phyloP scores from a whole-genome alignment of 2,888 invertebrate genomes.

The Agrilus cyanescens region DNA sequence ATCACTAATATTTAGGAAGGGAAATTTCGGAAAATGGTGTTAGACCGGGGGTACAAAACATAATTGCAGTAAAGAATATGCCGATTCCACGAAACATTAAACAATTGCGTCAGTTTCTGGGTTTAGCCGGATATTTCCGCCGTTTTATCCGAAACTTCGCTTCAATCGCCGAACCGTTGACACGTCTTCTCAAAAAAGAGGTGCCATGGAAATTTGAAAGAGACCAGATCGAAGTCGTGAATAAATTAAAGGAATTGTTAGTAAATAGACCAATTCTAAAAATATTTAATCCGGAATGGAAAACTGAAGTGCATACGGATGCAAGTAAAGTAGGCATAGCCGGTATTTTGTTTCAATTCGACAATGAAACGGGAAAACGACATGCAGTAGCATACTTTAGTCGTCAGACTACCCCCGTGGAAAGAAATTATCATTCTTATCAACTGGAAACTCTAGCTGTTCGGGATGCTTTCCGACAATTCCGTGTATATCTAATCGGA shows the following conservation, averaged over 20 bases:
- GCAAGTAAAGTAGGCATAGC: too few relatives aligned
- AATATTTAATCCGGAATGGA: conserved; percentile 3
- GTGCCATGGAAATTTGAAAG: conserved; percentile 2
- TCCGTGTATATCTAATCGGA: too few relatives aligned
- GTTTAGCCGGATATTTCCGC: conserved; percentile 1
- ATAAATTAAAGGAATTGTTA: conserved; percentile 1
- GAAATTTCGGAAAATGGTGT: too few relatives aligned
- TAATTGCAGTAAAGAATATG: too few relatives aligned
- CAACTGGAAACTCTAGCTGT: too few relatives aligned
- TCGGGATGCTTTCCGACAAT: too few relatives aligned
- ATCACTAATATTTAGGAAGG: too few relatives aligned
- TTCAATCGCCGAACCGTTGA: conserved; percentile 1
- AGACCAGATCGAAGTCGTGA: neutral
- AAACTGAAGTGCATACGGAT: conserved; percentile 7
- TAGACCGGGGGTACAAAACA: too few relatives aligned
- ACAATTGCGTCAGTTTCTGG: too few relatives aligned
- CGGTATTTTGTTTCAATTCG: conserved; percentile 4
- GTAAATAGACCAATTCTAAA: conserved; percentile 4
- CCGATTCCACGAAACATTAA: too few relatives aligned
- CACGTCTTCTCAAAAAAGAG: neutral
- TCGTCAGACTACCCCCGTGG: conserved; percentile 1
- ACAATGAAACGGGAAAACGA: conserved; percentile 1
- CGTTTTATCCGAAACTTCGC: conserved; percentile 2
- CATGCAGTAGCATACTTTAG: conserved; percentile 3
- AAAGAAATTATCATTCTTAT: too few relatives aligned